phyloP scores from a whole-genome alignment of 2,888 invertebrate genomes.

The Agrilus mali region DNA sequence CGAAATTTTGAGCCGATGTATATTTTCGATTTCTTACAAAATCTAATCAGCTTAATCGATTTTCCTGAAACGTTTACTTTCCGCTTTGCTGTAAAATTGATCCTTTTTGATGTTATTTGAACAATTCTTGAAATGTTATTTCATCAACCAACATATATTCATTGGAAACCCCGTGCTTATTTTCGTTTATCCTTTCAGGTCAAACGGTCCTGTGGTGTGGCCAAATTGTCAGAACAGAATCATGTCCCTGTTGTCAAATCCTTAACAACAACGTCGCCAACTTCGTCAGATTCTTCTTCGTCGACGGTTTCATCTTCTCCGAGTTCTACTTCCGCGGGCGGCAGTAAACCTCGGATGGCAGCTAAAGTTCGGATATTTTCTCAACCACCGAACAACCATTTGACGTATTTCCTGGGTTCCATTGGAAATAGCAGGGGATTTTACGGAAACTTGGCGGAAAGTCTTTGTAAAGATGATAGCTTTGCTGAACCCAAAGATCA shows the following conservation, averaged over 20 bases:
- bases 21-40: too few species aligned
- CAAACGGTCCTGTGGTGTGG: conserved; percentile 39
- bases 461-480: conserved; percentile 61
- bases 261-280: conserved; percentile 21
- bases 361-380: conserved; percentile 36
- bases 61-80: too few species aligned
- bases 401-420: conserved; percentile 50
- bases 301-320: conserved; percentile 9
- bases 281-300: conserved; percentile 15
- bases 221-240: conserved; percentile 24
- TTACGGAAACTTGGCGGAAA: conserved; percentile 70
- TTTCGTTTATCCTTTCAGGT: conserved; percentile 31
- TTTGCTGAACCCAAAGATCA: conserved; percentile 52
- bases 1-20: too few species aligned
- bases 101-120: too few species aligned
- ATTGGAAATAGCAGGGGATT: conserved; percentile 66
- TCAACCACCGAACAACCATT: conserved; percentile 50
- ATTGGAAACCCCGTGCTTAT: too few species aligned
- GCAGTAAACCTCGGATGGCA: conserved; percentile 25
- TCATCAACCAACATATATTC: too few species aligned
- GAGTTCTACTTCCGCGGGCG: conserved; percentile 13
- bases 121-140: too few species aligned
- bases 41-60: too few species aligned
- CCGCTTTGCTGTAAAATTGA: too few species aligned
- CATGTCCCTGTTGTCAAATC: conserved; percentile 19